Evolutionary conservation across 30 jellyfish, hydroid and myxozoan species (phyloP), one percentile per base, ranked within the genome.

Genomic region (Aurelia coerulea): DNA sequence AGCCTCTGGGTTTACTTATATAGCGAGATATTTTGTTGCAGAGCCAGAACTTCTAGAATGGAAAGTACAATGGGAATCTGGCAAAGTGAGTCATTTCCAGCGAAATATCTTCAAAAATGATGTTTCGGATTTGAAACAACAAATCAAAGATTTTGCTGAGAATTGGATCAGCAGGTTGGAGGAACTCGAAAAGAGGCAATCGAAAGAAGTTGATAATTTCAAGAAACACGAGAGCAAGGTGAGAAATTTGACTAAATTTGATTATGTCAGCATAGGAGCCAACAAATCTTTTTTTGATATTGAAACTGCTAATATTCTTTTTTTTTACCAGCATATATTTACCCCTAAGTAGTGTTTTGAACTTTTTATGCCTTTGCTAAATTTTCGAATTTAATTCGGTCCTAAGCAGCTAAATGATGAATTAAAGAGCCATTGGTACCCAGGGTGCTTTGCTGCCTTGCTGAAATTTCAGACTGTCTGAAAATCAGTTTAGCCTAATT

Each of bases 71-170:
- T 93, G 98, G 97, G 88, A 77, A 29, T 58, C 91, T n/a, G 92
- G 90, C 14, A 96, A 87, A 62, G 92, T 93, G 64, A 92, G 92
- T 68, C 96, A 94, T 53, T 94, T 81, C 69, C 96, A 83, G 6
- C 83, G 93, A 41, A 84, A 89, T 41, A 75, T 95, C 23, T 89
- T 94, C 85, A 78, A 70, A 69, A 62, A 65, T 31, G 99, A 94
- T 60, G 62, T 94, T 3, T 29, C 90, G 4, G 97, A 94, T 56
- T 49, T 94, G 53, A 78, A 80, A 52, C 76, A 82, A 33, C 97
- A 94, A 74, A 94, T 94, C 1, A 79, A 68, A n/a, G 89, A 82
- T 18, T 94, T 94, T 84, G 86, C 99, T 4, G 92, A 88, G 3
- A 75, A 50, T 18, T 94, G 99, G 99, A 89, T 94, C 4, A 68